Evolutionary conservation across 1,140 invertebrate species (phyloP).

Genomic region (Micrasema longulum): DNA sequence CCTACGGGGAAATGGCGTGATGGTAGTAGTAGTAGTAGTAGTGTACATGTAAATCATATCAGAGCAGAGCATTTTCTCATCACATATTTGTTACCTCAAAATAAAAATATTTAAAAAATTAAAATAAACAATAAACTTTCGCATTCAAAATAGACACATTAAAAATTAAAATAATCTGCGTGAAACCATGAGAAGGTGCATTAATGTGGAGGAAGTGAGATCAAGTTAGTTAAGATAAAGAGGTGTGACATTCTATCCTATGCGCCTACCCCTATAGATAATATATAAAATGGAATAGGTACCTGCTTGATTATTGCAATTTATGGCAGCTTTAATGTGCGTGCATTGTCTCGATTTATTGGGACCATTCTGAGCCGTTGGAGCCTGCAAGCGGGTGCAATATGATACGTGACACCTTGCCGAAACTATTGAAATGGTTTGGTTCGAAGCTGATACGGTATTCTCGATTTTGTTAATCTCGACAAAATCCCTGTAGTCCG

Average conservation of each 20-base stretch:
- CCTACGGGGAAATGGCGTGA: too few species aligned
- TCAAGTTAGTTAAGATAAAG: too few species aligned
- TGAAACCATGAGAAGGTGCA: too few species aligned
- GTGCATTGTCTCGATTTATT: constrained; percentile 63
- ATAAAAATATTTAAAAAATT: constrained; percentile 3
- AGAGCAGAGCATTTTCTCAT: background rate
- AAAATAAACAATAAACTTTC: background rate
- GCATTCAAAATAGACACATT: background rate
- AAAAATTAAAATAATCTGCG: background rate
- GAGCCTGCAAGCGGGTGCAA: constrained; percentile 10
- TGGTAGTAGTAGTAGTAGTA: too few species aligned
- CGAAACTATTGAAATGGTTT: background rate
- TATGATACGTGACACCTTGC: constrained; percentile 1
- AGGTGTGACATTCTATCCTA: too few species aligned
- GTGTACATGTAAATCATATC: constrained; percentile 5
- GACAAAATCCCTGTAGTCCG: constrained; percentile 81
- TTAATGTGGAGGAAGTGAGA: too few species aligned
- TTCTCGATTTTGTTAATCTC: constrained; percentile 65
- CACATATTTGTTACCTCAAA: constrained; percentile 21
- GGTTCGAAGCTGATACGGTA: background rate
- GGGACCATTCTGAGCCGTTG: constrained; percentile 45
- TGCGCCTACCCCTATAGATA: too few species aligned
- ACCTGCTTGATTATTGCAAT: constrained; percentile 61
- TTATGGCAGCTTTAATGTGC: constrained; percentile 78
- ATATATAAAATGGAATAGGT: too few species aligned